Evolutionary conservation across 2,113 vertebrate species (phyloP), one percentile per base, ranked within the genome.

Genomic region (Dascyllus trimaculatus): DNA sequence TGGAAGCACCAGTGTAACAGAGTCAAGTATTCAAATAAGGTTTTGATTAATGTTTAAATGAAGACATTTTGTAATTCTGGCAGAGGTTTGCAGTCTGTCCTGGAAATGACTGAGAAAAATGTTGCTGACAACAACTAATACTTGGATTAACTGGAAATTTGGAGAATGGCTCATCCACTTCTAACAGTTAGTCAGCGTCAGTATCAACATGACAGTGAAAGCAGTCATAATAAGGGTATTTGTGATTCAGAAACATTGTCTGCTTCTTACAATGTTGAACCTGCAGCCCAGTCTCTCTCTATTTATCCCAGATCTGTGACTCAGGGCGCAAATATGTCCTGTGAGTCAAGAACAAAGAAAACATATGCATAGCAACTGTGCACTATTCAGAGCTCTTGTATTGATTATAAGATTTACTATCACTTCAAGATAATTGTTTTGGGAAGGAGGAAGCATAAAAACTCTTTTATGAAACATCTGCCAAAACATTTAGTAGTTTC

Each of bases 301-400:
- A 64, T 85, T 84, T 81, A 71, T 75, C 78, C 75, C 77, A 83
- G 60, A 87, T 67, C 69, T 21, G 57, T 94, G 94, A 94, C 65
- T 95, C 93, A 93, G 68, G 67, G 62, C 51, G 5, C 82, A 93
- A 90, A 92, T 88, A 93, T 92, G 90, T 82, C 75, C 86, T 85
- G 85, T 83, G 87, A 89, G 71, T 90, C 59, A 74, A 81, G 81
- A 88, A 91, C 71, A 90, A 92, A 88, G 85, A 57, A 78, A 88
- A 88, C 90, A 93, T 77, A 88, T 90, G 90, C 86, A 88, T 32
- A 63, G 85, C 91, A 93, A 93, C 88, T 90, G 87, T 92, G 85
- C 72, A 83, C 78, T 82, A 76, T 75, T 61, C 68, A 76, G 80
- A 86, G 79, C 65, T 71, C 89, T 91, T 90, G 85, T 75, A 87